These are phyloP conservation scores for Alloscopus bannaensis DNA, from an alignment of 2,888 invertebrate genomes.

Conservation along the genomic window DNA sequence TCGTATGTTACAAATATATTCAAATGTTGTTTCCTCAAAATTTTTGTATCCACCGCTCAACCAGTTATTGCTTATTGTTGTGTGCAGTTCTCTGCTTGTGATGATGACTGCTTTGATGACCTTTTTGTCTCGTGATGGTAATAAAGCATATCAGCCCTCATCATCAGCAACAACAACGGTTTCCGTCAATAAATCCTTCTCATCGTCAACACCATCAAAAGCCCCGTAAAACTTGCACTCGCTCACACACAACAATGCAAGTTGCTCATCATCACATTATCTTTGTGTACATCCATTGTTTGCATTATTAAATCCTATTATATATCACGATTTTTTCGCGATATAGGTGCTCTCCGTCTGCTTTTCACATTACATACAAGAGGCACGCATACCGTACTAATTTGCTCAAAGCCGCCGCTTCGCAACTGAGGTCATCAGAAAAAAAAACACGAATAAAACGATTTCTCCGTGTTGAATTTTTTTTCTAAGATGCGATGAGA, in stretches of 20 bases:
- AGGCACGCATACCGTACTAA: constrained; percentile 48
- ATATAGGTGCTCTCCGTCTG: not conserved
- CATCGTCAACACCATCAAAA: constrained; percentile 32
- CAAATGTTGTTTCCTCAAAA: too few relatives aligned
- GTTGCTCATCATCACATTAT: too few relatives aligned
- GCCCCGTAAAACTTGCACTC: not conserved
- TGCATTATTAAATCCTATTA: constrained; percentile 60
- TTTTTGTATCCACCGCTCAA: not conserved
- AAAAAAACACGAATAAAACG: too few relatives aligned
- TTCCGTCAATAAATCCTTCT: constrained; percentile 63
- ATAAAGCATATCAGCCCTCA: constrained; percentile 66
- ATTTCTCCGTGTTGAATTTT: too few relatives aligned
- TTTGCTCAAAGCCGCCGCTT: constrained; percentile 65
- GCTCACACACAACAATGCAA: too few relatives aligned
- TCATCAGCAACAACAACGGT: constrained; percentile 61
- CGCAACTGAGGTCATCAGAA: constrained; percentile 64
- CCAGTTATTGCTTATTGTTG: constrained; percentile 50
- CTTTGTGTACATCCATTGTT: constrained; percentile 46
- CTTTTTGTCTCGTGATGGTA: constrained; percentile 62
- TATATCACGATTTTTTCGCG: constrained; percentile 46
- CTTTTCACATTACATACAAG: not conserved
- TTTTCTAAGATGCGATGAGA: constrained; percentile 32
- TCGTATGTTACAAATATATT: not conserved
- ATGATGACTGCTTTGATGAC: constrained; percentile 57
- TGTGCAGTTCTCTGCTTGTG: constrained; percentile 16